Evolutionary conservation across 2,113 vertebrate species (phyloP).

Genomic region (Psophia crepitans): DNA sequence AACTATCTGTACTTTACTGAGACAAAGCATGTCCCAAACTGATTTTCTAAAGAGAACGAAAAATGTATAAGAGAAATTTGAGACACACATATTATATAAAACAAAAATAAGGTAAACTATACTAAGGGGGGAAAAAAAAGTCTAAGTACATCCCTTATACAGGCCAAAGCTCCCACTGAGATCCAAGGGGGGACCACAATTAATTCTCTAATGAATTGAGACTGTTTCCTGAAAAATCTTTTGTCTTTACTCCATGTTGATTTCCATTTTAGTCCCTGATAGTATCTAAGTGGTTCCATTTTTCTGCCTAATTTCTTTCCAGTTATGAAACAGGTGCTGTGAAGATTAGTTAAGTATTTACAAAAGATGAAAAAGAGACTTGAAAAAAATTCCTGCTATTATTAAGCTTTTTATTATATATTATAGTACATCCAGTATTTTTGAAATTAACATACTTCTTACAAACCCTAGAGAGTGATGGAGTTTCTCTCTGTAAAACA

Average conservation of each 20-base stretch:
- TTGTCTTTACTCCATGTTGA: not conserved
- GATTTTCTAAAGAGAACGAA: not conserved
- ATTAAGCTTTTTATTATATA: not conserved
- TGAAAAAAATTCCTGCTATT: not conserved
- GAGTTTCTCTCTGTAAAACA: not conserved
- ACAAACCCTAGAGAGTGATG: not conserved
- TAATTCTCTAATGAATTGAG: not conserved
- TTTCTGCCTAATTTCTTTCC: not conserved
- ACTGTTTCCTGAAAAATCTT: not conserved
- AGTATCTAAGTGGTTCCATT: not conserved
- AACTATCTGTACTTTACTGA: not conserved
- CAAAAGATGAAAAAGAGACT: not conserved
- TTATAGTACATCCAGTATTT: not conserved
- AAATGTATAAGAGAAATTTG: not conserved
- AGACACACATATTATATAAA: not conserved
- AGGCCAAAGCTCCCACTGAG: not conserved
- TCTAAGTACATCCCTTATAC: not conserved
- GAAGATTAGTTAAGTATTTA: not conserved
- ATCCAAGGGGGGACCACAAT: not conserved
- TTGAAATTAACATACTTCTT: not conserved
- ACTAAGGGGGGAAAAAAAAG: rapidly evolving
- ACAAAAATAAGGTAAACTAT: not conserved
- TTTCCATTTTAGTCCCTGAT: not conserved
- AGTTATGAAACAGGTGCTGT: not conserved
- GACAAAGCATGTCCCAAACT: not conserved